Evolutionary conservation across 2,113 vertebrate genomes (phyloP), one percentile per base, ranked within the genome.

Genomic region (Scomber colias): DNA sequence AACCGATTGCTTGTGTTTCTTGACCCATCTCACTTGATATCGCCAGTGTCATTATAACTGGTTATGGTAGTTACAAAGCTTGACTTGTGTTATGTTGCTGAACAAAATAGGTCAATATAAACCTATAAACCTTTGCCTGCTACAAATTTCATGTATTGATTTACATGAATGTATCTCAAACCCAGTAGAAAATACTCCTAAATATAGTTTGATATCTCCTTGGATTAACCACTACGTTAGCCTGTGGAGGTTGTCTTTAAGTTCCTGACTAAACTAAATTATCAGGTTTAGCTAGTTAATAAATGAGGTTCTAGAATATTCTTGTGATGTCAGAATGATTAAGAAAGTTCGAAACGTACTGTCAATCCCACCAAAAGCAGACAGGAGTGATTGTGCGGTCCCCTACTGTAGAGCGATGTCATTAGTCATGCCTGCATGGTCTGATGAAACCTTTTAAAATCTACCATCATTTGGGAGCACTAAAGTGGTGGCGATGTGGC

Each of bases 381-480:
- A 31, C n/a, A 35, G 31, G 31, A 64, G 24, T 35, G 30, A 54
- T 50, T 45, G 53, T 51, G 53, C 3, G 46, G 14, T 7, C 11
- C 3, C 44, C 40, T 27, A 2, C 48, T 60, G 31, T 19, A 49
- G 24, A 16, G 40, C 9, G 15, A 14, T 35, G 54, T 72, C 54
- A 62, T 51, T 66, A 59, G 30, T 76, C 31, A 80, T 60, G 57
- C 53, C 44, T 48, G 24, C 10, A 12, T 66, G 60, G 55, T 82
- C 51, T 49, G 40, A 71, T 15, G 40, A 66, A 79, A 61, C 66
- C 70, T 73, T 82, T 77, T 70, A 60, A 67, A 72, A 74, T 51
- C 49, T 51, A 77, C 71, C 46, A 30, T 84, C 72, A 65, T 71
- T 81, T 65, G 31, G 64, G 67, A 83, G 11, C 44, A 24, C 11